Evolutionary conservation across 2,888 invertebrate species (phyloP).

Genomic region (Dascillus cervinus): DNA sequence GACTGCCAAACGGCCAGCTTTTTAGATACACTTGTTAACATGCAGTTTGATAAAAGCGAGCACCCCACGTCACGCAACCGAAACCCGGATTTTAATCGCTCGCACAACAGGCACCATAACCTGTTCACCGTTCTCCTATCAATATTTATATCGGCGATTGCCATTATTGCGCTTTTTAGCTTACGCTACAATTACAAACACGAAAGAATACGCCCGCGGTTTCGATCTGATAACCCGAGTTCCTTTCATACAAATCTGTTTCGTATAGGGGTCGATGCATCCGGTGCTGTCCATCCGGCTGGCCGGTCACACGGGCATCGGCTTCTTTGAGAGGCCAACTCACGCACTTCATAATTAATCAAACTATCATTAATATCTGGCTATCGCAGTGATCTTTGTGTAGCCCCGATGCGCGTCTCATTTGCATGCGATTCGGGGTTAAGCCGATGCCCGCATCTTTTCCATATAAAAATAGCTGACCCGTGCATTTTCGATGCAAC

Average conservation of each 20-base stretch:
- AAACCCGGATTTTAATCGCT: constrained; percentile 15
- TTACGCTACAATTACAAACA: constrained; percentile 8
- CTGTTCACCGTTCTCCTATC: constrained; percentile 10
- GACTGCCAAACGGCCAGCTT: constrained; percentile 30
- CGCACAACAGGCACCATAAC: constrained; percentile 12
- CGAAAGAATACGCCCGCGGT: constrained; percentile 5
- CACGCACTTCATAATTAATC: constrained; percentile 29
- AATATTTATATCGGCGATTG: constrained; percentile 17
- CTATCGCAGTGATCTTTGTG: constrained; percentile 32
- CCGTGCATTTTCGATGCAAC: constrained; percentile 22
- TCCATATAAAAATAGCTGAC: constrained; percentile 30
- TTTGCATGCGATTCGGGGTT: constrained; percentile 33
- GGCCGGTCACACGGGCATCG: constrained; percentile 3
- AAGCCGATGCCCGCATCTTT: constrained; percentile 35
- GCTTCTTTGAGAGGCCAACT: constrained; percentile 8
- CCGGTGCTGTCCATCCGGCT: constrained; percentile 4
- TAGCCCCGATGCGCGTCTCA: constrained; percentile 30
- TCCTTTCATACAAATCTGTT: constrained; percentile 5
- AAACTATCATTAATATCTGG: constrained; percentile 34
- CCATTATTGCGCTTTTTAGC: constrained; percentile 19
- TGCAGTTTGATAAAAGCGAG: constrained; percentile 11
- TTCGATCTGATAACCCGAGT: constrained; percentile 8
- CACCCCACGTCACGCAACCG: constrained; percentile 17
- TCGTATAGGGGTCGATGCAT: not conserved
- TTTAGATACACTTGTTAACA: constrained; percentile 22